Evolutionary conservation across 2,113 vertebrate genomes (phyloP).

Genomic region (Diphyllodes magnificus): DNA sequence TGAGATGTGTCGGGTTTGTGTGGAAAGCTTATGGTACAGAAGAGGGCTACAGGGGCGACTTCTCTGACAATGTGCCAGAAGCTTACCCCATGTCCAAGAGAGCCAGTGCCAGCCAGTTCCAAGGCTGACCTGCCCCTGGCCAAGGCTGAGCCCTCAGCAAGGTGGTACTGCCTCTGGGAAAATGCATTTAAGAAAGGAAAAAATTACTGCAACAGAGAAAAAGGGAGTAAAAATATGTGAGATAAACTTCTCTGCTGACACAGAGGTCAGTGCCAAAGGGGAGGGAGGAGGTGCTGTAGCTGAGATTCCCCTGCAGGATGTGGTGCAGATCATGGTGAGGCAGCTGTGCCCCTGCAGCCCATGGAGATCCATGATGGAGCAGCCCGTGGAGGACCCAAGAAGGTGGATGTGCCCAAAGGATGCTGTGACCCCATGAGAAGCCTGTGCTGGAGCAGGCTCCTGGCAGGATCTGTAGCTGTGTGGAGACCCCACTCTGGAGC

Average conservation of each 20-base stretch:
- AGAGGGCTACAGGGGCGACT: neutral
- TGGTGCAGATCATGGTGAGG: no score
- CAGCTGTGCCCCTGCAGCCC: no score
- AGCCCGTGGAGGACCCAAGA: neutral
- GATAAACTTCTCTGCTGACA: neutral
- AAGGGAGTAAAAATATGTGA: neutral
- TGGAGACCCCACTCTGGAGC: neutral
- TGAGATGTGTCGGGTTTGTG: neutral
- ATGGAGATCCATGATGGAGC: neutral
- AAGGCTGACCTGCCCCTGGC: neutral
- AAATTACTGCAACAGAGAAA: neutral
- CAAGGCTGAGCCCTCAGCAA: neutral
- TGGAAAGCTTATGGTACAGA: neutral
- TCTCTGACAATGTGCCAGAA: neutral
- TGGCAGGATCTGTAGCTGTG: rapidly evolving
- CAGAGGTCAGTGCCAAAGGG: no score
- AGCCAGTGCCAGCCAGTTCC: neutral
- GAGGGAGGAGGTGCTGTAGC: no score
- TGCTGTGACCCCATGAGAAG: neutral
- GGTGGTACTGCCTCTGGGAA: neutral
- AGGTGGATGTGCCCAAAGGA: neutral
- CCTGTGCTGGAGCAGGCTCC: neutral
- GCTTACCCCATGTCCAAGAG: neutral
- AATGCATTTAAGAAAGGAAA: neutral
- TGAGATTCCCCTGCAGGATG: no score